These are phyloP conservation scores for Hemibagrus guttatus DNA, from an alignment of 2,797 vertebrate genomes.

Conservation along the genomic window DNA sequence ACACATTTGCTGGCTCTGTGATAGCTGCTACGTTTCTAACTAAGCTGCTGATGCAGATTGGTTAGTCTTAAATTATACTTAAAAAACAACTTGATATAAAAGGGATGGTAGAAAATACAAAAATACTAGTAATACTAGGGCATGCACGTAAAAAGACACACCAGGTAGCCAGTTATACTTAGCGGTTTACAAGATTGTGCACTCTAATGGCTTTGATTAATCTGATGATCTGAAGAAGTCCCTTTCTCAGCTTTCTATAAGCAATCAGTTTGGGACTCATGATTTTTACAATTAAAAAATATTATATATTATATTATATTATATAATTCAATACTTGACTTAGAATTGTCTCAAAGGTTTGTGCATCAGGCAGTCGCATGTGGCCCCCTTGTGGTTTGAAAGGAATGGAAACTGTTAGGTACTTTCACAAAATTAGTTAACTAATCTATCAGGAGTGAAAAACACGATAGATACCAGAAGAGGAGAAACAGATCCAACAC, in stretches of 20 bases:
- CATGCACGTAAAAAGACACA: slow-evolving; percentile 14
- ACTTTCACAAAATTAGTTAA: neutral
- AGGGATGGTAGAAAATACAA: neutral
- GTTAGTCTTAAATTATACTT: neutral
- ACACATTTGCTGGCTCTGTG: neutral
- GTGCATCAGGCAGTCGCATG: neutral
- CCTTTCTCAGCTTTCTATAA: slow-evolving; percentile 13
- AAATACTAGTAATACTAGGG: neutral
- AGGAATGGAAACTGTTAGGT: neutral
- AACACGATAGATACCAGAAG: neutral
- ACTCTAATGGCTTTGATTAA: slow-evolving; percentile 20
- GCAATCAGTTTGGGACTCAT: neutral
- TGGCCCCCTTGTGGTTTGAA: neutral
- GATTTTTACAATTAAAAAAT: neutral
- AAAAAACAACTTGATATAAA: neutral
- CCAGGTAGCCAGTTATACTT: neutral
- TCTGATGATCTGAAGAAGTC: slow-evolving; percentile 16
- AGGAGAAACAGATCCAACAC: neutral
- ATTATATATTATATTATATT: too few relatives aligned
- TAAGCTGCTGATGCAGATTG: neutral
- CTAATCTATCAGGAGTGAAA: neutral
- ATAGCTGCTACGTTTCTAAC: neutral
- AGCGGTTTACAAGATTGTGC: slow-evolving; percentile 26
- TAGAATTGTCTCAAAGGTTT: neutral
- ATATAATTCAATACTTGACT: too few relatives aligned